Conservation (phyloP, 2,888 invertebrate species). For the Sarcophaga caerulescens region DNA sequence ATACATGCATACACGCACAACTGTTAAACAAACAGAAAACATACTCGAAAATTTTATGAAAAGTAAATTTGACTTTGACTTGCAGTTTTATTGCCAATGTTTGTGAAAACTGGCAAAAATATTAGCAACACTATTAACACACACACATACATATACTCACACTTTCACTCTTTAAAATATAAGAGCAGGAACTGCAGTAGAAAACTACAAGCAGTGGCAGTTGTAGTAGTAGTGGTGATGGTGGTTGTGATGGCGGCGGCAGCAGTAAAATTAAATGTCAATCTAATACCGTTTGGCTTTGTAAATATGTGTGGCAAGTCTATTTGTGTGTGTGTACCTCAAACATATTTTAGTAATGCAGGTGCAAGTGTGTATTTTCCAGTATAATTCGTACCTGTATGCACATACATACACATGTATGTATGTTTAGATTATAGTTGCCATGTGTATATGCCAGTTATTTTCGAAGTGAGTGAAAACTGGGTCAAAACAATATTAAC, state of each 20-base stretch:
- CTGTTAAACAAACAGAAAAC: conserved; percentile 15
- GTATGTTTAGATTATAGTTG: conserved; percentile 20
- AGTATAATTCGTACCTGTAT: too few species aligned
- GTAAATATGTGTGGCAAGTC: conserved; percentile 9
- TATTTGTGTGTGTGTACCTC: background rate
- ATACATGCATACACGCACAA: background rate
- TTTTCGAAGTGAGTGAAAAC: conserved; percentile 37
- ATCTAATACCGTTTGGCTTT: conserved; percentile 41
- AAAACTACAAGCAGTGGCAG: too few species aligned
- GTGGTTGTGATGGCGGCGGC: background rate
- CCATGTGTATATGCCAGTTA: conserved; percentile 31
- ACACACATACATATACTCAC: background rate
- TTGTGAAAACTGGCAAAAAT: conserved; percentile 23
- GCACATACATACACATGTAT: too few species aligned
- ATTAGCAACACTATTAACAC: background rate
- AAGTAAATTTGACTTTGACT: conserved; percentile 60
- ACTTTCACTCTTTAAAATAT: too few species aligned
- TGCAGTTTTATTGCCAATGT: conserved; percentile 47
- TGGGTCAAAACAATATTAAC: conserved; percentile 62
- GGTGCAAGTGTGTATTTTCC: too few species aligned
- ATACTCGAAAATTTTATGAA: conserved; percentile 54
- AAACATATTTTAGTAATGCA: too few species aligned
- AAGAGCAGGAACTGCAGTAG: too few species aligned
- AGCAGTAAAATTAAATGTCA: conserved; percentile 59
- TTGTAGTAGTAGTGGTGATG: background rate